These are phyloP conservation scores for Gymnoscopelus microlampas DNA, from an alignment of 2,797 vertebrate species.

Conservation along the genomic window DNA sequence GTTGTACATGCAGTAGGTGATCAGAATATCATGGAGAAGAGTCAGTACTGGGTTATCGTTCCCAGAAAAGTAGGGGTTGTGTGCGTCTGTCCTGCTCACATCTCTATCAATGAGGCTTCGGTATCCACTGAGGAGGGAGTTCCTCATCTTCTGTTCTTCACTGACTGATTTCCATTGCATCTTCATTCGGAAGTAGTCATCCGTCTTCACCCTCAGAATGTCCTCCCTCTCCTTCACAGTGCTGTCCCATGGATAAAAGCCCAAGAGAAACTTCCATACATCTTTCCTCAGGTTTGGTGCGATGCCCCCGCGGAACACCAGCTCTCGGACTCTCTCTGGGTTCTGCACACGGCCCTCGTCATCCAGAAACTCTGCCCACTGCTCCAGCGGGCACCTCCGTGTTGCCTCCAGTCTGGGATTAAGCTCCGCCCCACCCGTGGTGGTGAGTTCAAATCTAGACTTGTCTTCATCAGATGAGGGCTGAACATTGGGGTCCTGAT, in stretches of 20 bases:
- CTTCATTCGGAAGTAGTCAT: constrained; percentile 94
- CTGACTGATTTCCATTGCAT: constrained; percentile 94
- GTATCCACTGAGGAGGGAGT: constrained; percentile 89
- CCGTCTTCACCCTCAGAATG: constrained; percentile 86
- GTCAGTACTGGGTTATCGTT: constrained; percentile 88
- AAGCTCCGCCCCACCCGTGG: constrained; percentile 88
- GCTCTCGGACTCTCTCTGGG: constrained; percentile 80
- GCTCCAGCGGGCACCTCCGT: constrained; percentile 81
- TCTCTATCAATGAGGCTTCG: constrained; percentile 92
- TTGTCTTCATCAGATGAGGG: constrained; percentile 80
- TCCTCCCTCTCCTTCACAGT: constrained; percentile 84
- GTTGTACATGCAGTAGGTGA: constrained; percentile 97
- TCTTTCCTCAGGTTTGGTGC: constrained; percentile 83
- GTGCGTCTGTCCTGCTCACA: constrained; percentile 90
- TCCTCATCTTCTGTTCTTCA: constrained; percentile 91
- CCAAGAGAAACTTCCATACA: constrained; percentile 91
- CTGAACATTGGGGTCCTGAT: constrained; percentile 59
- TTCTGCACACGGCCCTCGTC: constrained; percentile 83
- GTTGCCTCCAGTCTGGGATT: constrained; percentile 83
- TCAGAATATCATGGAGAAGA: constrained; percentile 89
- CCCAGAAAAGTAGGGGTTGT: constrained; percentile 91
- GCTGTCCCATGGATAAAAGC: constrained; percentile 90
- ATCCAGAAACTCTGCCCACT: constrained; percentile 86
- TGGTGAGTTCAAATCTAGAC: constrained; percentile 92
- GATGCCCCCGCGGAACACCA: constrained; percentile 91